Evolutionary conservation across 1,140 invertebrate species (phyloP).

Genomic region (Drosophila leontia): DNA sequence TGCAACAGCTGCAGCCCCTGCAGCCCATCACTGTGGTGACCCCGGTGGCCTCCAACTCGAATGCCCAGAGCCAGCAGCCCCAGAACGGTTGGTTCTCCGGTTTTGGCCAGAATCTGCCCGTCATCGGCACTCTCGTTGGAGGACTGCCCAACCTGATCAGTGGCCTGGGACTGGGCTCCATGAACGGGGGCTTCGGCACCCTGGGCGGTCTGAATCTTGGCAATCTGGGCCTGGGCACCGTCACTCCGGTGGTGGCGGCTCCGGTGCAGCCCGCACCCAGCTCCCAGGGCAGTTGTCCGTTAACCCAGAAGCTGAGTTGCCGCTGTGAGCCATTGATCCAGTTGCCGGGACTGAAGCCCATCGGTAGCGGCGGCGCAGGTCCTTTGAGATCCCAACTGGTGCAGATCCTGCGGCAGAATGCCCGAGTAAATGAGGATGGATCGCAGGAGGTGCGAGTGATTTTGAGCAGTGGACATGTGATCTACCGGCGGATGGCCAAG

Average conservation of each 20-base stretch:
- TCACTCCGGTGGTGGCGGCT: constrained; percentile 19
- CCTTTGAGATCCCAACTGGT: constrained; percentile 27
- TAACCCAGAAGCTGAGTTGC: constrained; percentile 65
- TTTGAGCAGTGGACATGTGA: constrained; percentile 64
- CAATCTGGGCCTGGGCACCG: constrained; percentile 54
- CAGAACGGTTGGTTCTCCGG: constrained; percentile 51
- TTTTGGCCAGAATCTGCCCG: constrained; percentile 62
- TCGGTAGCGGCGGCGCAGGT: not conserved
- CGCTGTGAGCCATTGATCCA: constrained; percentile 70
- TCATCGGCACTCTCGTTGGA: constrained; percentile 62
- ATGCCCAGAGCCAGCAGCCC: constrained; percentile 38
- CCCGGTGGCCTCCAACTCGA: constrained; percentile 51
- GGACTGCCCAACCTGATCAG: constrained; percentile 55
- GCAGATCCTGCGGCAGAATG: constrained; percentile 62
- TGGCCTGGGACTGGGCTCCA: constrained; percentile 52
- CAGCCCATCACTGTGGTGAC: constrained; percentile 59
- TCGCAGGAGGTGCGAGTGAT: constrained; percentile 59
- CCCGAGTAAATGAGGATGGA: constrained; percentile 59
- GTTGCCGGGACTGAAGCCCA: constrained; percentile 34
- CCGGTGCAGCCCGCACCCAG: not conserved
- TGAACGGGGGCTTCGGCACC: constrained; percentile 50
- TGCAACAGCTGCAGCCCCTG: constrained; percentile 33
- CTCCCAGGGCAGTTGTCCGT: constrained; percentile 37
- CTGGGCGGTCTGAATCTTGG: constrained; percentile 62
- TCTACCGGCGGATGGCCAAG: constrained; percentile 57